Conservation (phyloP, 1,140 invertebrate genomes). For the Sycophaga agraensis region DNA sequence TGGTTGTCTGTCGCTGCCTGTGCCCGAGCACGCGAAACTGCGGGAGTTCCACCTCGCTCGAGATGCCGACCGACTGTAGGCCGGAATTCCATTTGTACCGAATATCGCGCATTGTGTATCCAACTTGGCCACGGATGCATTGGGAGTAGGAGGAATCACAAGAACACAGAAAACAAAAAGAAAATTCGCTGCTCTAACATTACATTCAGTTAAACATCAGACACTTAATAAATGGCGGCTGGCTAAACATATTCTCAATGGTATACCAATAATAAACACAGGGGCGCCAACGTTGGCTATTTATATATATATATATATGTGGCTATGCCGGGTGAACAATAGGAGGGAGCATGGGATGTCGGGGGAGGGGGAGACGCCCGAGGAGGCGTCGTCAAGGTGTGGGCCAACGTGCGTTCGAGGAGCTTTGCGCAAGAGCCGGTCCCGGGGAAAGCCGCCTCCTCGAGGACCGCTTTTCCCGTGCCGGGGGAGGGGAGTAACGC, state of each 20-base stretch:
- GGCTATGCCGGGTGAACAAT: no score
- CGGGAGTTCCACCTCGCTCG: slow-evolving; percentile 87
- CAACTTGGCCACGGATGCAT: slow-evolving; percentile 63
- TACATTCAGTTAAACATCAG: slow-evolving; percentile 29
- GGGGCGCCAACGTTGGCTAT: neutral
- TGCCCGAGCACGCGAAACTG: slow-evolving; percentile 94
- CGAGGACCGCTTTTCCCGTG: no score
- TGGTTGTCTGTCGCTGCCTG: slow-evolving; percentile 86
- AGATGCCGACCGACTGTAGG: slow-evolving; percentile 85
- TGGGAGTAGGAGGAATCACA: slow-evolving; percentile 17
- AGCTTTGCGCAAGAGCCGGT: no score
- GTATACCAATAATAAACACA: no score
- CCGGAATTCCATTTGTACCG: slow-evolving; percentile 93
- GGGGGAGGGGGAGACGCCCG: no score
- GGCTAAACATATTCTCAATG: slow-evolving; percentile 26
- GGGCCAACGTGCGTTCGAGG: no score
- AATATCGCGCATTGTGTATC: slow-evolving; percentile 97
- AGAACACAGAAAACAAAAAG: slow-evolving; percentile 29
- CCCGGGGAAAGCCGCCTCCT: no score
- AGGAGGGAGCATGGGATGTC: no score
- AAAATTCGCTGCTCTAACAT: slow-evolving; percentile 60
- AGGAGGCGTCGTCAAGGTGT: no score
- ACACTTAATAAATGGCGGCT: slow-evolving; percentile 17
- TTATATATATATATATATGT: neutral
- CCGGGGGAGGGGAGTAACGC: no score